A percentile compares a stretch with the other conserved stretches of the same genome.
Conservation (phyloP, 2,888 invertebrate genomes). For the Drosophila mayaguana region DNA sequence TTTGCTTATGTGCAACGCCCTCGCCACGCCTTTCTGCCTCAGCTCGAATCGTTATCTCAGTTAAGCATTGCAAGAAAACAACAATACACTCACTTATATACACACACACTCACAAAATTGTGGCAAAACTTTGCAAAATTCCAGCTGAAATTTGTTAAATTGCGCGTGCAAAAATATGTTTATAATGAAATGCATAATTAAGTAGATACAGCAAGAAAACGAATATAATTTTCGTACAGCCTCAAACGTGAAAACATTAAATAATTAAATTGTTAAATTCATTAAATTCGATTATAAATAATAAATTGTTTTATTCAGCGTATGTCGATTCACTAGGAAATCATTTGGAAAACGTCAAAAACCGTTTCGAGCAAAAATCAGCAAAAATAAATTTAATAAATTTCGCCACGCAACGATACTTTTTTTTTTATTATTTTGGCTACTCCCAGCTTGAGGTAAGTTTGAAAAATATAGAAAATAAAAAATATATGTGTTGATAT, state of each 20-base stretch:
- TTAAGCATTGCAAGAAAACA: conserved; percentile 18
- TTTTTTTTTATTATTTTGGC: background rate
- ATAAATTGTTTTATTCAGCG: conserved; percentile 37
- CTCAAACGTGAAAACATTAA: conserved; percentile 33
- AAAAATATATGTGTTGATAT: background rate
- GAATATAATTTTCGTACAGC: conserved; percentile 37
- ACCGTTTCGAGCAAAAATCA: conserved; percentile 13
- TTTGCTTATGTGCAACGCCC: conserved; percentile 39
- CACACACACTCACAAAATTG: conserved; percentile 19
- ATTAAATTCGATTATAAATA: conserved; percentile 43
- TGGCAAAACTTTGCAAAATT: conserved; percentile 29
- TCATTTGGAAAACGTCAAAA: conserved; percentile 34
- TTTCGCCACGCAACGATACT: background rate
- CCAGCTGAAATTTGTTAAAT: conserved; percentile 50
- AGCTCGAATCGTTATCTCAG: conserved; percentile 29
- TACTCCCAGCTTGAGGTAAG: conserved; percentile 28
- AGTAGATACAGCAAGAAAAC: conserved; percentile 32
- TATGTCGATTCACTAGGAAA: conserved; percentile 43
- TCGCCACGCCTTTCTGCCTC: conserved; percentile 17
- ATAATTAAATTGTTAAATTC: conserved; percentile 40
- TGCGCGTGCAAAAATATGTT: conserved; percentile 51
- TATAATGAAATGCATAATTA: conserved; percentile 47
- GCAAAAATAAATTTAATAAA: conserved; percentile 1
- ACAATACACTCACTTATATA: conserved; percentile 7
- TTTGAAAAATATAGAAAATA: background rate